A percentile compares a stretch with the other conserved stretches of the same genome.
These are phyloP conservation scores for Cancer borealis DNA, from an alignment of 2,888 invertebrate species.

Conservation along the genomic window DNA sequence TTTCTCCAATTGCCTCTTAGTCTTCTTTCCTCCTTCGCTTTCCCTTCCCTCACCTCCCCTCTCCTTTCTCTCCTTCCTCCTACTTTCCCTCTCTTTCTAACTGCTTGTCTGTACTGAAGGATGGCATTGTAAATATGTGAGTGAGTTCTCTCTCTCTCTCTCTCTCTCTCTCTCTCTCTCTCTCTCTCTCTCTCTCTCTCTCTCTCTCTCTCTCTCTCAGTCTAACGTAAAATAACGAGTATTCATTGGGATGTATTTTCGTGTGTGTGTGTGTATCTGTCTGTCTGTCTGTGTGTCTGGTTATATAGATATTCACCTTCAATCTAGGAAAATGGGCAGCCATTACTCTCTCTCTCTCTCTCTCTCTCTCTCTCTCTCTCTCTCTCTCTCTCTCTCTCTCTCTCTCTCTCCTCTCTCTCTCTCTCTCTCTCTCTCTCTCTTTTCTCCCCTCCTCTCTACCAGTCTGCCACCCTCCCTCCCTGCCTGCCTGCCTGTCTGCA, in stretches of 20 bases:
- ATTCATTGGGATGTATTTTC: not conserved
- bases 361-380: slow-evolving; percentile 31
- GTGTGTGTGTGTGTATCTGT: not conserved
- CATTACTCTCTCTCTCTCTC: slow-evolving; percentile 42
- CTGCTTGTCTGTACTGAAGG: not conserved
- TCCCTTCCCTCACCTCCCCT: not conserved
- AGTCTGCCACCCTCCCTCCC: not conserved
- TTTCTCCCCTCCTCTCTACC: not conserved
- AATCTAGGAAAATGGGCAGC: not conserved
- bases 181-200: slow-evolving; percentile 48
- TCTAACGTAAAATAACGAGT: not conserved
- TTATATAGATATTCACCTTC: slow-evolving; percentile 26
- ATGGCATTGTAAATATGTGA: not conserved
- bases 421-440: slow-evolving; percentile 11
- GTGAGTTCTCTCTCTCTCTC: not conserved
- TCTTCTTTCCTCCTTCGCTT: not conserved
- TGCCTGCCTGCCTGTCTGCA: not conserved
- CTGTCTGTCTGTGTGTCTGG: not conserved
- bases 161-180: slow-evolving; percentile 47
- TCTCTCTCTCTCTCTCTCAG: slow-evolving; percentile 34
- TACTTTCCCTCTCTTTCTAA: not conserved
- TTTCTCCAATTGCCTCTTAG: not conserved
- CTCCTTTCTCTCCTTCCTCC: not conserved
- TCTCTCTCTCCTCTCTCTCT: not conserved
- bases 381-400: slow-evolving; percentile 23